These are phyloP conservation scores for Lamprotornis superbus DNA, from an alignment of 2,113 vertebrate species.

Conservation along the genomic window DNA sequence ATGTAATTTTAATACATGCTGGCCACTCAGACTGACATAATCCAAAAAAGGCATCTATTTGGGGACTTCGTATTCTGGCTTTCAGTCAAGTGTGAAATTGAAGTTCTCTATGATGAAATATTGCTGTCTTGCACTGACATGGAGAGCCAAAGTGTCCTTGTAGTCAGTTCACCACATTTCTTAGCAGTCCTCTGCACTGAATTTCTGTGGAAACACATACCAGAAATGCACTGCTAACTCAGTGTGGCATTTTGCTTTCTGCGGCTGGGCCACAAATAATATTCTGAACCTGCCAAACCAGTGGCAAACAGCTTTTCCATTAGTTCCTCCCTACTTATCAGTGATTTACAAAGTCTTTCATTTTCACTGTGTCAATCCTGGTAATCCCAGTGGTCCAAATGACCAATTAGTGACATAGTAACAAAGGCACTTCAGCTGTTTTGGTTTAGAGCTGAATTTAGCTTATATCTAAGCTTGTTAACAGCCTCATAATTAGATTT, in stretches of 20 bases:
- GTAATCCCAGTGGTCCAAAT: conserved; percentile 33
- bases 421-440: conserved; percentile 19
- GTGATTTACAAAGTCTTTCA: conserved; percentile 53
- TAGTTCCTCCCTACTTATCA: conserved; percentile 30
- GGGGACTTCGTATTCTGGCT: conserved; percentile 27
- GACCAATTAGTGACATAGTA: conserved; percentile 58
- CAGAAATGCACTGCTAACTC: not conserved
- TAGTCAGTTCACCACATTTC: not conserved
- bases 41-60: conserved; percentile 36
- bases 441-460: conserved; percentile 18
- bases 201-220: not conserved
- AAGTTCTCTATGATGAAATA: conserved; percentile 3
- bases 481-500: conserved; percentile 64
- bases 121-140: not conserved
- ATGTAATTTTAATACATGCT: conserved; percentile 24
- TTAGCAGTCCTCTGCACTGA: not conserved
- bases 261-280: not conserved
- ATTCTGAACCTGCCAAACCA: not conserved
- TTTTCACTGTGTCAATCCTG: conserved; percentile 54
- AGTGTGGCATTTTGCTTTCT: not conserved
- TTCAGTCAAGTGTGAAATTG: conserved; percentile 52
- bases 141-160: not conserved
- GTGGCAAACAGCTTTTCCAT: not conserved
- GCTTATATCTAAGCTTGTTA: conserved; percentile 51
- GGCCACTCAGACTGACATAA: conserved; percentile 18